Base-by-base conservation (phyloP, 1,140 invertebrate species). In the Whitmania pigra region DNA sequence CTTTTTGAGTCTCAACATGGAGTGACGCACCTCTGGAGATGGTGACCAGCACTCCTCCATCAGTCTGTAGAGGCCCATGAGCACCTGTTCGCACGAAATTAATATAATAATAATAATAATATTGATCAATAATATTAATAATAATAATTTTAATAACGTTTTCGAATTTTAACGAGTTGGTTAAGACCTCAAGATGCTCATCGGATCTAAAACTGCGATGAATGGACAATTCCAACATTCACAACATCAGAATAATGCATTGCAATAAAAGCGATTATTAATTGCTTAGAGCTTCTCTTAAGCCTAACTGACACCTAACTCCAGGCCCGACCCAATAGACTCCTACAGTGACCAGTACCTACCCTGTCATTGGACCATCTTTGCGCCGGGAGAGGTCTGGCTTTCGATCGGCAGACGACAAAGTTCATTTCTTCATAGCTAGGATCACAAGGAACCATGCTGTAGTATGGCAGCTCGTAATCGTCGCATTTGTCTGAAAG, bases 391-490 rank as follows among this genome's bases (percentile, higher is more conserved):
- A 87, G 88, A 0, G 94, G 94, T 73, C 94, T 85, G 76, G 90
- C 86, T 77, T 88, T 86, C 76, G 95, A 90, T 20, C 85, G 84
- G 77, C 90, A 94, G n/a, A 97, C 92, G 60, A 93, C 89, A 83
- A 90, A 89, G 63, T 88, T 85, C 92, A 97, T 96, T 80, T 96
- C 92, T 77, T 96, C 94, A 77, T 95, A 89, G 27, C 88, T 89
- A 0, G 94, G 94, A 86, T 97, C 93, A 15, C 89, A 89, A 66
- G 91, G 90, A 73, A 97, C 92, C 77, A 90, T 85, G 81, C 96
- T 93, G 83, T 90, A 92, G 83, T 93, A 97, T 49, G 94, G 94
- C 74, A 94, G 85, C 78, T 94, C 90, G 83, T 94, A 96, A 69
- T 95, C 92, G 78, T 94, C 92, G 76, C 89, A 89, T 77, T 90